Percentiles rank a stretch among this genome's conserved stretches.
Conservation (phyloP, 2,113 vertebrate species). For the Paramormyrops kingsleyae region DNA sequence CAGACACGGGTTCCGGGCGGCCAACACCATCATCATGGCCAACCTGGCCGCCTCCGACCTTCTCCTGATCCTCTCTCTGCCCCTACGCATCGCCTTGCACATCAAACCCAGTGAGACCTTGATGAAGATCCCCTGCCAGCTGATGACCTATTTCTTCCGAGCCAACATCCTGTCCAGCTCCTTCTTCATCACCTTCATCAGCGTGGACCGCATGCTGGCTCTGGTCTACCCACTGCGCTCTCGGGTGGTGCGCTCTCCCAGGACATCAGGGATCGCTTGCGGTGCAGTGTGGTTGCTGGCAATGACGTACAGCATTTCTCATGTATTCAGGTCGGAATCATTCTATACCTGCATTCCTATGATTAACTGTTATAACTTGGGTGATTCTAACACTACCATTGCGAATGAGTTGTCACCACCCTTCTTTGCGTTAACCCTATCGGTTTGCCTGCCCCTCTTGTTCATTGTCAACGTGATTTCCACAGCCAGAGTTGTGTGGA, state of each 20-base stretch:
- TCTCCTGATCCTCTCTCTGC: conserved; percentile 45
- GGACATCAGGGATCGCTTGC: conserved; percentile 34
- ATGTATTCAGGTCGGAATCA: not conserved
- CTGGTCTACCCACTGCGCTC: conserved; percentile 53
- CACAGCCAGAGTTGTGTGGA: not conserved
- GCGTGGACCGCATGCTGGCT: conserved; percentile 49
- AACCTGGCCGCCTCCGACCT: conserved; percentile 48
- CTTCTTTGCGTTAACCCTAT: not conserved
- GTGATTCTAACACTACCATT: not conserved
- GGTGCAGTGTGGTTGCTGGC: not conserved
- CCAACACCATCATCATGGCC: conserved; percentile 45
- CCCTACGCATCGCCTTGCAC: conserved; percentile 43
- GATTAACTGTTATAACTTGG: not conserved
- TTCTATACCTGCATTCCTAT: not conserved
- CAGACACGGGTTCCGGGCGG: conserved; percentile 31
- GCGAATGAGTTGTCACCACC: not conserved
- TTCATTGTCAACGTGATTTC: not conserved
- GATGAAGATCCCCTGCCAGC: conserved; percentile 22
- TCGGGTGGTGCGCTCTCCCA: conserved; percentile 27
- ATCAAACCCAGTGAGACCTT: conserved; percentile 28
- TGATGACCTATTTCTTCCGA: conserved; percentile 41
- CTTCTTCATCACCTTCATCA: conserved; percentile 57
- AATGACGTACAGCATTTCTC: not conserved
- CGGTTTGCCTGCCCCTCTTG: not conserved
- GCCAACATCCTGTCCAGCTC: conserved; percentile 50